Evolutionary conservation across 2,113 vertebrate species (phyloP), one percentile per base, ranked within the genome.

Genomic region (Bombycilla garrulus): DNA sequence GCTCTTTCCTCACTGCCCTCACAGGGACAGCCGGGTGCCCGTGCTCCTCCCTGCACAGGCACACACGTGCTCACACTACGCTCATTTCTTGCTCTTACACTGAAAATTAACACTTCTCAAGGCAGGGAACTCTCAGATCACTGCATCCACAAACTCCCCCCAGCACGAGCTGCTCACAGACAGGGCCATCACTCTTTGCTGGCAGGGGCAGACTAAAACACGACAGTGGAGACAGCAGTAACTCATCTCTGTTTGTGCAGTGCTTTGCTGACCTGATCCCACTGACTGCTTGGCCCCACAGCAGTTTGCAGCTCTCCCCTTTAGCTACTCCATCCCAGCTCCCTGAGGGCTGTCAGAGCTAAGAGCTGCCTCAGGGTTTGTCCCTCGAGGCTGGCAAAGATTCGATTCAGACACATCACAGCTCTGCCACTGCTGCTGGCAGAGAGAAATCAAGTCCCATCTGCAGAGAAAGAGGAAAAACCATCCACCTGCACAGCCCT

Each of bases 191-290:
- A 19, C 18, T 45, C 73, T 64, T 64, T 69, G 12, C n/a, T 69
- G 82, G 35, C 42, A 69, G 61, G 74, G 26, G 23, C 1, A 3
- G 26, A 21, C 42, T 28, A 20, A 33, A 65, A 24, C 53, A n/a
- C 0, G 0, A 48, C 48, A 44, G 54, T 25, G 44, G 56, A 60
- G 73, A 18, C 0, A 0, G 18, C 61, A 81, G 28, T 25, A 28
- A 54, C 2, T 3, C 35, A 9, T 6, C 2, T 4, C 44, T 73
- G 35, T 17, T 58, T 0, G 0, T 21, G 33, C 44, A 38, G 2
- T 15, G 29, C n/a, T 81, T 62, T 54, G 38, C 45, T 79, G 47
- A 60, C 15, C 15, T 17, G 15, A 40, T 15, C 33, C 47, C 29
- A 35, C 21, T 0, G 0, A 10, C 24, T 11, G 4, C 47, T 65